Evolutionary conservation across 1,140 invertebrate genomes (phyloP).

Genomic region (Bilobella aurantiaca): DNA sequence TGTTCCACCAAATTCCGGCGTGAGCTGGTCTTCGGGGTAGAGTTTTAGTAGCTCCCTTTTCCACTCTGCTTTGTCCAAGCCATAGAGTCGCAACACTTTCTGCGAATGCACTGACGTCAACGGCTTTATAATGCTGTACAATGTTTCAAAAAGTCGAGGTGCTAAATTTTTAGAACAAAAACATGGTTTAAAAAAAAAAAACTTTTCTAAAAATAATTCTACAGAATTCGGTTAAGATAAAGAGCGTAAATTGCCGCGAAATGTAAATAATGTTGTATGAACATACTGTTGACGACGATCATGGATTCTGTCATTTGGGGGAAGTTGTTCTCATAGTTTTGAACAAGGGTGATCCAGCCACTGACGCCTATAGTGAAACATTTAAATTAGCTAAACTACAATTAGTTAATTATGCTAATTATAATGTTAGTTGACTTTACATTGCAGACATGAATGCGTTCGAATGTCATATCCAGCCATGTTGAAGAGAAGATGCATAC

Average conservation of each 20-base stretch:
- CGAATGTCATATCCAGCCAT: conserved; percentile 2
- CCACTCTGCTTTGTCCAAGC: background rate
- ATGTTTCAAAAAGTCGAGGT: background rate
- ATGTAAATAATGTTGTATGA: background rate
- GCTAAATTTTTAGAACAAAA: background rate
- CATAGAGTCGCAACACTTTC: background rate
- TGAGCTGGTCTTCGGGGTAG: background rate
- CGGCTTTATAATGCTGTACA: background rate
- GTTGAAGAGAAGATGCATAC: background rate
- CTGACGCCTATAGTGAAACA: background rate
- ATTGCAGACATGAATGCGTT: background rate
- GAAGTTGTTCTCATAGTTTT: background rate
- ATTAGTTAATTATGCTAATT: background rate
- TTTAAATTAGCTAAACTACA: background rate
- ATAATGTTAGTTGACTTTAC: background rate
- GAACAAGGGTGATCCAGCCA: background rate
- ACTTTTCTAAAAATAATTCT: background rate
- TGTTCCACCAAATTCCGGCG: background rate
- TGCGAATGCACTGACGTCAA: background rate
- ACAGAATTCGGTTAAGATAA: background rate
- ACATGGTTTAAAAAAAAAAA: no score
- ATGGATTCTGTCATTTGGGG: background rate
- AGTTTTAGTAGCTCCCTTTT: background rate
- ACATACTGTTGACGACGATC: background rate
- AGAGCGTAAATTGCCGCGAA: no score